A percentile compares a stretch with the other conserved stretches of the same genome.
Evolutionary conservation across 1,140 invertebrate genomes (phyloP).

Genomic region (Magallana gigas): DNA sequence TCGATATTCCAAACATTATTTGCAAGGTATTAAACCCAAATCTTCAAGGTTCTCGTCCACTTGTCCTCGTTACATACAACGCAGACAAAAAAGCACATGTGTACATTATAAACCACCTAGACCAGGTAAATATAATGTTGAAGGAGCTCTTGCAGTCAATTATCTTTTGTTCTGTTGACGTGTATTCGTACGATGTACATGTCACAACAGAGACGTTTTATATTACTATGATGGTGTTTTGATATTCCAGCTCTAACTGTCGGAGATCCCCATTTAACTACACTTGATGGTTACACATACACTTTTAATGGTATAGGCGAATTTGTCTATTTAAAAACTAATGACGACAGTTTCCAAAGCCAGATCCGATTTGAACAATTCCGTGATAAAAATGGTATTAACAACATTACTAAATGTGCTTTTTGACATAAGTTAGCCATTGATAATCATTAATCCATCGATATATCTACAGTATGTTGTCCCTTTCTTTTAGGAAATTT

Average conservation of each 20-base stretch:
- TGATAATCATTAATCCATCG: background rate
- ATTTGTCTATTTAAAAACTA: slow-evolving; percentile 44
- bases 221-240: background rate
- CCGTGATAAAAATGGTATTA: background rate
- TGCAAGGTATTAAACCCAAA: no score
- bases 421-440: background rate
- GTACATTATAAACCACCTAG: slow-evolving; percentile 43
- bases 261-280: slow-evolving; percentile 63
- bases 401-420: no score
- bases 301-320: slow-evolving; percentile 66
- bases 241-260: slow-evolving; percentile 29
- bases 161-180: no score
- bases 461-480: background rate
- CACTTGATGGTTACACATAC: slow-evolving; percentile 59
- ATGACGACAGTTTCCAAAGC: background rate
- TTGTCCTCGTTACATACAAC: slow-evolving; percentile 38
- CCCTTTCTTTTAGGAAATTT: background rate
- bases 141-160: no score
- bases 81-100: slow-evolving; percentile 38
- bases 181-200: no score
- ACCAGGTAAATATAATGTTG: slow-evolving; percentile 21
- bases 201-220: no score
- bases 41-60: background rate
- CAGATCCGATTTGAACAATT: slow-evolving; percentile 37
- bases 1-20: background rate